Evolutionary conservation across 2,888 invertebrate species (phyloP), one percentile per base, ranked within the genome.

Genomic region (Cryptocephalus primarius): DNA sequence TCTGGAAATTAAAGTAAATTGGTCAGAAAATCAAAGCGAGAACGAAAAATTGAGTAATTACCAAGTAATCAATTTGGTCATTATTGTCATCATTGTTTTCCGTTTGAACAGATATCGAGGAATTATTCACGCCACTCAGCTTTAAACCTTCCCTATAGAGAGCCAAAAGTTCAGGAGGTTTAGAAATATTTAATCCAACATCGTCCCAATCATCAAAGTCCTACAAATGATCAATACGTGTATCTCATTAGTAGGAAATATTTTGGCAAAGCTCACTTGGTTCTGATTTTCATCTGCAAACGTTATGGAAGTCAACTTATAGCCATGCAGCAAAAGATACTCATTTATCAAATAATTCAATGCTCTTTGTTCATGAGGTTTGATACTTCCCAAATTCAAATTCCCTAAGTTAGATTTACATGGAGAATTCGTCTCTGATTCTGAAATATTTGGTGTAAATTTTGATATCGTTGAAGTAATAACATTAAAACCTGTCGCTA

Each of bases 191-290:
- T 39, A 91, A 72, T 1, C 91, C 90, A 10, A 91, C 89, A 71
- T 90, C 90, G 68, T 90, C 88, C 91, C 91, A 91, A 64, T 89
- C 88, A 70, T 90, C 89, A 72, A 89, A 88, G 69, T 89, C 88
- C 81, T 84, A 57, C 12, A 36, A 36, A 36, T 36, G 12, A 12
- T 12, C 2, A 36, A 36, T 36, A n/a, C 36, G 6, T 36, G 6
- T 6, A 36, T n/a, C n/a, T 36, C 6, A 11, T n/a, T 36, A 36
- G 36, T 22, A 22, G 6, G 22, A 22, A 22, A 22, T 22, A 22
- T 22, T 22, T 22, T 22, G 6, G 22, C 22, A 12, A 13, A 39
- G 41, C 55, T 48, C 60, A 84, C 85, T 77, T 90, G 90, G 67
- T 88, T 80, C 62, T 87, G 87, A 74, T 89, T 90, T 74, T 91